phyloP scores from a whole-genome alignment of 1,140 invertebrate genomes.

The Stegodyphus mimosarum region DNA sequence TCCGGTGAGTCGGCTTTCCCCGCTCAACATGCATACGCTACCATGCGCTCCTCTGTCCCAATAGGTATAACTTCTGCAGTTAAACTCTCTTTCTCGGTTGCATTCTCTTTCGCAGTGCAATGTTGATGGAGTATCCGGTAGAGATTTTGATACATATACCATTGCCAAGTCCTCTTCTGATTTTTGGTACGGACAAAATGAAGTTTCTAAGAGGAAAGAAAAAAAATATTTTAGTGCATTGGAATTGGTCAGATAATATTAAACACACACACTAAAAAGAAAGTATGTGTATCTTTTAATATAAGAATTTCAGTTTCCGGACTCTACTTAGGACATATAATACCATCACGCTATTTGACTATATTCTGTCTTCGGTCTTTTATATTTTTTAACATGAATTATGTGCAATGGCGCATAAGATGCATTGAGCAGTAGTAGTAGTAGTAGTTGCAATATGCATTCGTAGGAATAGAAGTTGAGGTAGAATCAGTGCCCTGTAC shows the following conservation, averaged over 20 bases:
- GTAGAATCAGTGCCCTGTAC: no score
- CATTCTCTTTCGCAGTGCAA: slow-evolving; percentile 70
- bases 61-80: slow-evolving; percentile 71
- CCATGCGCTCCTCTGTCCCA: slow-evolving; percentile 63
- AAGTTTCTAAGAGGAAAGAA: slow-evolving; percentile 37
- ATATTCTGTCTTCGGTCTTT: no score
- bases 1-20: slow-evolving; percentile 67
- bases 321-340: no score
- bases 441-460: no score
- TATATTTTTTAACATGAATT: no score
- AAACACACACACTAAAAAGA: neutral
- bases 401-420: no score
- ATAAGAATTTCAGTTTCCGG: no score
- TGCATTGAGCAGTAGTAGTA: no score
- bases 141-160: slow-evolving; percentile 66
- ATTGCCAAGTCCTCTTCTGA: slow-evolving; percentile 52
- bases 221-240: neutral
- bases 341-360: no score
- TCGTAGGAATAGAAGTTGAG: no score
- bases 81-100: slow-evolving; percentile 70
- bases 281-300: no score
- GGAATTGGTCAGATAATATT: neutral
- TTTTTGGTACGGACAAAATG: slow-evolving; percentile 53
- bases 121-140: slow-evolving; percentile 64
- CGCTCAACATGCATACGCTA: slow-evolving; percentile 68